These are phyloP conservation scores for Ectemnius lituratus DNA, from an alignment of 2,888 invertebrate species.

Conservation along the genomic window DNA sequence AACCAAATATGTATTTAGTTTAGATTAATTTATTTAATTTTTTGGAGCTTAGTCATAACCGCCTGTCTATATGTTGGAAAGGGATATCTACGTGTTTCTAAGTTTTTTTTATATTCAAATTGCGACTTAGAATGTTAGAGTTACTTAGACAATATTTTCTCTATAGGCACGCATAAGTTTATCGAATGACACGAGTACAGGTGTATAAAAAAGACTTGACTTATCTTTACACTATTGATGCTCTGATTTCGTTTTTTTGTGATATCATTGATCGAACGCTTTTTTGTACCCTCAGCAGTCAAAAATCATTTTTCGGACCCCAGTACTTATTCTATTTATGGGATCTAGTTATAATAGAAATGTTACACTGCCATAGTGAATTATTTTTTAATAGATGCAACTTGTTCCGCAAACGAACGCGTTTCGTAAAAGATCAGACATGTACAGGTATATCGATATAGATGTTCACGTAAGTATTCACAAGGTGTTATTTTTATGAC, in stretches of 20 bases:
- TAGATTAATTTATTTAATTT: conserved; percentile 51
- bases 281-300: conserved; percentile 28
- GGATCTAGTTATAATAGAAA: conserved; percentile 22
- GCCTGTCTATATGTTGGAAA: conserved; percentile 16
- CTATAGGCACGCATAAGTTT: conserved; percentile 18
- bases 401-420: conserved; percentile 21
- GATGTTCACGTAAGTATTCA: conserved; percentile 20
- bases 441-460: background rate
- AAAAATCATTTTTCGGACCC: conserved; percentile 16
- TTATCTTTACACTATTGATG: conserved; percentile 26
- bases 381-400: conserved; percentile 30
- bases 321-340: conserved; percentile 24
- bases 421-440: conserved; percentile 30
- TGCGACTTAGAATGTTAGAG: conserved; percentile 28
- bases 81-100: conserved; percentile 34
- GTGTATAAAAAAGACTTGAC: conserved; percentile 30
- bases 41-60: conserved; percentile 30
- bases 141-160: conserved; percentile 27
- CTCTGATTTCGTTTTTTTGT: conserved; percentile 29
- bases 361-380: conserved; percentile 46
- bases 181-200: conserved; percentile 24
- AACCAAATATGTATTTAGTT: conserved; percentile 54
- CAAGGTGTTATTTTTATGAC: conserved; percentile 29
- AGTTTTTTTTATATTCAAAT: conserved; percentile 36
- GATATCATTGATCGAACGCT: conserved; percentile 26